These are phyloP conservation scores for Drosophila equinoxialis DNA, from an alignment of 1,140 invertebrate genomes.

Conservation along the genomic window DNA sequence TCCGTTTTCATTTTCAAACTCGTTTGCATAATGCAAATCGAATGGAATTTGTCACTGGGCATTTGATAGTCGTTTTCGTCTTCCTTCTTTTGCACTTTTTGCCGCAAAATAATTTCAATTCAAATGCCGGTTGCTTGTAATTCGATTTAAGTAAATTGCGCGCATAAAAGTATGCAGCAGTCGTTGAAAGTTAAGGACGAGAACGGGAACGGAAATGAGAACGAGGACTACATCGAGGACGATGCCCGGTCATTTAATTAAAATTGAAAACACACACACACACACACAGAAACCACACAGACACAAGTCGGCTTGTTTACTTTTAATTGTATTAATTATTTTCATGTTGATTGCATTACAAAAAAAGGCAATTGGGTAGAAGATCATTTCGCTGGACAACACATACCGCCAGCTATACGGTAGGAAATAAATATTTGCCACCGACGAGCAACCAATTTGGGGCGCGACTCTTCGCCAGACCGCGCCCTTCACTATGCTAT, in stretches of 20 bases:
- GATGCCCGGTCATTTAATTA: conserved; percentile 59
- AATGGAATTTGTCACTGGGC: not conserved
- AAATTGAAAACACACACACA: conserved; percentile 45
- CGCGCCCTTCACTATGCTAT: not conserved
- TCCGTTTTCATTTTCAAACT: too few species aligned
- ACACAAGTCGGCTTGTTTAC: conserved; percentile 45
- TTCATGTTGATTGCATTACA: conserved; percentile 75
- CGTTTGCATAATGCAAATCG: not conserved
- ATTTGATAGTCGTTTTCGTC: not conserved
- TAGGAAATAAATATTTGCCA: conserved; percentile 67
- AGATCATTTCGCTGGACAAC: conserved; percentile 2
- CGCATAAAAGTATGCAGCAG: conserved; percentile 66
- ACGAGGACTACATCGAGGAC: conserved; percentile 11
- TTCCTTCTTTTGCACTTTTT: not conserved
- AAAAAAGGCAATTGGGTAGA: conserved; percentile 36
- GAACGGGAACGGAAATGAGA: not conserved
- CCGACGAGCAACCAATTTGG: conserved; percentile 22
- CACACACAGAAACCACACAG: conserved; percentile 7
- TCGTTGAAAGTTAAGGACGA: conserved; percentile 9
- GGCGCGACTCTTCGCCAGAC: conserved; percentile 12
- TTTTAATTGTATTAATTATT: conserved; percentile 77
- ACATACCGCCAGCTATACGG: not conserved
- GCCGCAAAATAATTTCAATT: conserved; percentile 40
- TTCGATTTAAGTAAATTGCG: conserved; percentile 70
- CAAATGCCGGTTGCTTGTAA: conserved; percentile 59